These are phyloP conservation scores for Teleogryllus oceanicus DNA, from an alignment of 2,888 invertebrate genomes.

Conservation along the genomic window DNA sequence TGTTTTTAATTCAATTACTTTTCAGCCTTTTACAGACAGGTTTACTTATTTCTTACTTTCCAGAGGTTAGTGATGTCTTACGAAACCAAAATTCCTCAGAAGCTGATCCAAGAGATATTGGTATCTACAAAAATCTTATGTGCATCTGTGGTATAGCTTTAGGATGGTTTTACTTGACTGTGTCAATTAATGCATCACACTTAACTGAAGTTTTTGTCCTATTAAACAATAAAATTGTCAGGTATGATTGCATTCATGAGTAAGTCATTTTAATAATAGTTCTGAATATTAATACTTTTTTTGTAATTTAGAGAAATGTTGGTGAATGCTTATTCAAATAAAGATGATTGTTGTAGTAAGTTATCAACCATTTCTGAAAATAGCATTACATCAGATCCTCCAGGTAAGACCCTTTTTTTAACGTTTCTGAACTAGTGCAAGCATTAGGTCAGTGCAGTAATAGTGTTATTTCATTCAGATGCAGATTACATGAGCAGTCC, in stretches of 20 bases:
- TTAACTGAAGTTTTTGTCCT: not conserved
- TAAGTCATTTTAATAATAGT: not conserved
- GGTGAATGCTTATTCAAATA: not conserved
- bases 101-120: not conserved
- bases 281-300: not conserved
- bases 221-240: constrained; percentile 8
- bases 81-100: not conserved
- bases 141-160: constrained; percentile 1
- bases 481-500: not conserved
- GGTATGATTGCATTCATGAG: not conserved
- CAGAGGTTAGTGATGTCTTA: constrained; percentile 6
- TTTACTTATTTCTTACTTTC: not conserved
- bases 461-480: not conserved
- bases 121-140: not conserved
- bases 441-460: not conserved
- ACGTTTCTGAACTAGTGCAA: not conserved
- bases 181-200: not conserved
- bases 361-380: not conserved
- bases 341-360: constrained; percentile 4
- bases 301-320: constrained; percentile 6
- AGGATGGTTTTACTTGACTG: not conserved
- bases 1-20: too few relatives aligned
- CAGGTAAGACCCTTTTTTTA: not conserved
- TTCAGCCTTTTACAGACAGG: too few relatives aligned
- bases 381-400: not conserved